A percentile compares a stretch with the other conserved stretches of the same genome.
phyloP scores from a whole-genome alignment of 2,888 invertebrate genomes.

The Charanyca ferruginea region DNA sequence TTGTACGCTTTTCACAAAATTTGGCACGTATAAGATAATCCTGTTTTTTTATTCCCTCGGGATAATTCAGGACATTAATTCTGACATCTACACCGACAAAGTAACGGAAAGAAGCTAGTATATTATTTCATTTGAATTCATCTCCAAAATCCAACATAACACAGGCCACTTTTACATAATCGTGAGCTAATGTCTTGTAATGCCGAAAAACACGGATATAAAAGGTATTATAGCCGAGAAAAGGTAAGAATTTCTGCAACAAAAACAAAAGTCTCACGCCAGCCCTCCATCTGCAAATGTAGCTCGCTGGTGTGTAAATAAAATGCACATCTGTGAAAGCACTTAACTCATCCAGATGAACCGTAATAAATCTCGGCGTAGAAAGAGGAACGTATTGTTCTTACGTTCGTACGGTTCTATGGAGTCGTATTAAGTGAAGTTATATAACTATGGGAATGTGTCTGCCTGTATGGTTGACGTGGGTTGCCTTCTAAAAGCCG shows the following conservation, averaged over 20 bases:
- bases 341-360: conserved; percentile 52
- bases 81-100: too few species aligned
- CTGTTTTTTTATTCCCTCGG: too few species aligned
- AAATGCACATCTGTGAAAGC: conserved; percentile 53
- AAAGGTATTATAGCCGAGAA: neutral
- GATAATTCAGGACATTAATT: too few species aligned
- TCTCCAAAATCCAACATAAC: neutral
- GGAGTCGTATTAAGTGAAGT: neutral
- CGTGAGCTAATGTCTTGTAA: too few species aligned
- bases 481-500: too few species aligned
- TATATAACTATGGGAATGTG: too few species aligned
- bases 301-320: conserved; percentile 38
- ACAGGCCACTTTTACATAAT: neutral
- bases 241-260: neutral
- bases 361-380: conserved; percentile 47
- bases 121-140: too few species aligned
- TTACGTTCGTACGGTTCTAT: conserved; percentile 10
- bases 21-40: too few species aligned
- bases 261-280: conserved; percentile 2
- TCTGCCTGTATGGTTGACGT: too few species aligned
- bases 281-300: conserved; percentile 12
- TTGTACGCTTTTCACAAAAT: too few species aligned
- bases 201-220: neutral
- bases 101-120: too few species aligned
- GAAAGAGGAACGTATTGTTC: conserved; percentile 50